A percentile compares a stretch with the other conserved stretches of the same genome.
These are phyloP conservation scores for Rhincodon typus DNA, from an alignment of 2,797 vertebrate genomes.

Conservation along the genomic window DNA sequence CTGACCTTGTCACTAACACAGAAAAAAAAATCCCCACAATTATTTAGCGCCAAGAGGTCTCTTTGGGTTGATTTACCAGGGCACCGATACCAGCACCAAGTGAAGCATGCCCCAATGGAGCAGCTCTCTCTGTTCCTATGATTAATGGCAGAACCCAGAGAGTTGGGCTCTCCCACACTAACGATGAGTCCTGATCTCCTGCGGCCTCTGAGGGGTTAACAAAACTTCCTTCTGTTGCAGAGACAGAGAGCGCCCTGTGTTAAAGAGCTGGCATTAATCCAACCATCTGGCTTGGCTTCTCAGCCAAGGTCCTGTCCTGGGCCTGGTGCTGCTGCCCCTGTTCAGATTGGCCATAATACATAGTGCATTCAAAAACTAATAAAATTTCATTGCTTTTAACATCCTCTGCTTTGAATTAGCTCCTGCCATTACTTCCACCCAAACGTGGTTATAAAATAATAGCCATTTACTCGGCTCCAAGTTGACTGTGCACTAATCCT, in stretches of 20 bases:
- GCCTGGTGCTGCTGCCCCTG: not conserved
- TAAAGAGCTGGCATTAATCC: not conserved
- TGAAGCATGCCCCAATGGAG: too few species aligned
- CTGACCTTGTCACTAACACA: too few species aligned
- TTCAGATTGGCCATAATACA: slow-evolving; percentile 8
- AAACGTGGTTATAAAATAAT: slow-evolving; percentile 35
- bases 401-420: slow-evolving; percentile 38
- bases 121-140: too few species aligned
- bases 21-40: too few species aligned
- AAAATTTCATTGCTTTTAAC: slow-evolving; percentile 38
- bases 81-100: too few species aligned
- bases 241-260: not conserved
- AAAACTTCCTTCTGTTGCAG: not conserved
- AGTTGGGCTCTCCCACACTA: too few species aligned
- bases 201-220: not conserved
- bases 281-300: not conserved
- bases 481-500: not conserved
- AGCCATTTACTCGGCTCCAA: slow-evolving; percentile 33
- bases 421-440: slow-evolving; percentile 23
- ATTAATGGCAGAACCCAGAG: too few species aligned
- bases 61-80: too few species aligned
- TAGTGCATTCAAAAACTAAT: slow-evolving; percentile 38
- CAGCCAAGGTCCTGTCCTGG: not conserved
- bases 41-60: too few species aligned
- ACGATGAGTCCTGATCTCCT: too few species aligned